phyloP scores from a whole-genome alignment of 2,888 invertebrate genomes.

The Boloria selene region DNA sequence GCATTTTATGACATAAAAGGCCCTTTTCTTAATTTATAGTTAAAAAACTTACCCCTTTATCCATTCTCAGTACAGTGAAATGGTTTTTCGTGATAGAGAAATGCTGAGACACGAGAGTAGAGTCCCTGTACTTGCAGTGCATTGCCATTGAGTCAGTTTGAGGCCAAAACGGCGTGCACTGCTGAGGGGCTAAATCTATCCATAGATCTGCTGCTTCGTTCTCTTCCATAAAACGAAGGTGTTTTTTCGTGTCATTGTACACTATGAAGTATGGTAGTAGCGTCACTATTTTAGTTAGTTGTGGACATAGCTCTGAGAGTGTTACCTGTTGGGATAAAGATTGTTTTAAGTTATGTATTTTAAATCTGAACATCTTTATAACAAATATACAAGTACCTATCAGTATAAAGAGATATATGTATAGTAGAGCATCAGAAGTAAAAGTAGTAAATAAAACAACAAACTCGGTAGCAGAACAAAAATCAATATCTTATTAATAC shows the following conservation, averaged over 20 bases:
- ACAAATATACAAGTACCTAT: not conserved
- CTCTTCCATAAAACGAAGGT: conserved; percentile 90
- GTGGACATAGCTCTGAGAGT: conserved; percentile 87
- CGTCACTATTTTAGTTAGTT: conserved; percentile 90
- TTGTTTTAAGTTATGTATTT: not conserved
- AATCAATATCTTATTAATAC: no score
- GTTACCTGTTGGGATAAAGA: conserved; percentile 79
- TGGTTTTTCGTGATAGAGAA: conserved; percentile 87
- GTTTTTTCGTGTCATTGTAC: conserved; percentile 85
- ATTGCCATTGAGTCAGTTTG: conserved; percentile 90
- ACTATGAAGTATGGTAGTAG: conserved; percentile 91
- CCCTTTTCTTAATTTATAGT: not conserved
- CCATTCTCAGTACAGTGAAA: conserved; percentile 90
- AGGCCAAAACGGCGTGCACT: conserved; percentile 91
- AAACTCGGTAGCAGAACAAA: no score
- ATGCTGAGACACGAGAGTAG: conserved; percentile 88
- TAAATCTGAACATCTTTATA: not conserved
- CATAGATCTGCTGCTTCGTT: conserved; percentile 92
- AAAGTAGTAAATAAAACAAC: no score
- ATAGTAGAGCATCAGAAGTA: not conserved
- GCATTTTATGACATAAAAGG: no score
- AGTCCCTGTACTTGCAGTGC: conserved; percentile 90
- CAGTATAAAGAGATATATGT: not conserved
- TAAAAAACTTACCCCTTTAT: conserved; percentile 86
- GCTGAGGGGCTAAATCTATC: conserved; percentile 87